Evolutionary conservation across 2,888 invertebrate species (phyloP).

Genomic region (Chrysodeixis includens): DNA sequence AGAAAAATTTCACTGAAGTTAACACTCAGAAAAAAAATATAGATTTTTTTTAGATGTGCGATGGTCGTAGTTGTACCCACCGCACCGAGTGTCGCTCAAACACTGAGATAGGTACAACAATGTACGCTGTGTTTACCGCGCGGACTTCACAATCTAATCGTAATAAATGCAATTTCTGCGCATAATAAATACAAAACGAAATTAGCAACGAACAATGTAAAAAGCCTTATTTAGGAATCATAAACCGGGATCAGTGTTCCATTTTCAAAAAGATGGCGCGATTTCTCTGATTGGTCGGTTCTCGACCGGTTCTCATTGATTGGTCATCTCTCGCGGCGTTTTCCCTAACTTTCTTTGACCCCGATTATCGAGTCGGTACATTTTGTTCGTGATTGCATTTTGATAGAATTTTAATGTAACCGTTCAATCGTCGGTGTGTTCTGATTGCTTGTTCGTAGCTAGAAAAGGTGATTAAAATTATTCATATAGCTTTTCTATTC

Average conservation of each 20-base stretch:
- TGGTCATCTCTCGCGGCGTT: slow-evolving; percentile 75
- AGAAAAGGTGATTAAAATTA: slow-evolving; percentile 1
- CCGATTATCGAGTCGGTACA: slow-evolving; percentile 67
- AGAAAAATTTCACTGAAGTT: slow-evolving; percentile 42
- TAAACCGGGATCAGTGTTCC: slow-evolving; percentile 45
- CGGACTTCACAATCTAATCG: slow-evolving; percentile 28
- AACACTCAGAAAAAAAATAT: slow-evolving; percentile 35
- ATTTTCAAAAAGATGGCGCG: slow-evolving; percentile 60
- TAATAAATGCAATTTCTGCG: slow-evolving; percentile 54
- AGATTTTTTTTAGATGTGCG: slow-evolving; percentile 45
- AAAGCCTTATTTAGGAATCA: slow-evolving; percentile 40
- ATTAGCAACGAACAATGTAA: slow-evolving; percentile 16
- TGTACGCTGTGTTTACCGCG: slow-evolving; percentile 50
- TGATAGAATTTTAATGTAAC: slow-evolving; percentile 52
- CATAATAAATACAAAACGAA: slow-evolving; percentile 38
- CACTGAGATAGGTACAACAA: slow-evolving; percentile 69
- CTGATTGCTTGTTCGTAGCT: slow-evolving; percentile 16
- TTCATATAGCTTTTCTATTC: neutral
- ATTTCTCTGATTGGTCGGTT: slow-evolving; percentile 55
- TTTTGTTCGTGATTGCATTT: slow-evolving; percentile 67
- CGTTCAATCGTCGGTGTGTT: slow-evolving; percentile 31
- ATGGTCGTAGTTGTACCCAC: slow-evolving; percentile 70
- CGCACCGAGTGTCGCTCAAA: slow-evolving; percentile 78
- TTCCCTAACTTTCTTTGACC: slow-evolving; percentile 88
- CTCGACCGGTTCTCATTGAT: slow-evolving; percentile 75